These are phyloP conservation scores for Cuniculus paca DNA, from an alignment of 2,797 vertebrate species.

Conservation along the genomic window DNA sequence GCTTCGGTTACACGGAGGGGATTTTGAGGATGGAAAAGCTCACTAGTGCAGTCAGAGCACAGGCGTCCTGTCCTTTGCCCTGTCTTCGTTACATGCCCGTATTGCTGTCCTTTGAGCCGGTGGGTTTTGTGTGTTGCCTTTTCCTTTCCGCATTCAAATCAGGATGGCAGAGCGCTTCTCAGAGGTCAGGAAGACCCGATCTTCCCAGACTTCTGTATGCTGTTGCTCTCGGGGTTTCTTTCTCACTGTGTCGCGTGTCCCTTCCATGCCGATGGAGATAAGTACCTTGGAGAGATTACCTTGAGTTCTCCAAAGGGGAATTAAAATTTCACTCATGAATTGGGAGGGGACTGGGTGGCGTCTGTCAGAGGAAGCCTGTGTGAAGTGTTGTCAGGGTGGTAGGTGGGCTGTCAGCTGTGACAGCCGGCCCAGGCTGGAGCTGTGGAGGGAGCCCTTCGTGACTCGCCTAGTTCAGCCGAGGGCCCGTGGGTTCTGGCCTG, in stretches of 20 bases:
- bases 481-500: constrained; percentile 23
- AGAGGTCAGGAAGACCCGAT: not conserved
- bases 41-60: not conserved
- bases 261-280: not conserved
- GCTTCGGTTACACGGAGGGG: not conserved
- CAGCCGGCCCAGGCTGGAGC: constrained; percentile 76
- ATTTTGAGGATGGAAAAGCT: not conserved
- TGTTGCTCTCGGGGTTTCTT: not conserved
- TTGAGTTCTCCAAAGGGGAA: not conserved
- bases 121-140: not conserved
- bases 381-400: constrained; percentile 78
- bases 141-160: not conserved
- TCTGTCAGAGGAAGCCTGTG: constrained; percentile 8
- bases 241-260: not conserved
- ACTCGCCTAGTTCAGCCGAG: constrained; percentile 60
- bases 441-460: constrained; percentile 77
- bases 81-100: not conserved
- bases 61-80: not conserved
- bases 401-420: constrained; percentile 85
- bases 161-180: not conserved
- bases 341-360: constrained; percentile 30
- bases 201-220: not conserved
- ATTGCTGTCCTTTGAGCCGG: not conserved
- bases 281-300: not conserved
- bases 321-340: constrained; percentile 11